Percentiles rank a stretch among this genome's conserved stretches.
Conservation (phyloP, 2,888 invertebrate species). For the Yponomeuta malinellus region DNA sequence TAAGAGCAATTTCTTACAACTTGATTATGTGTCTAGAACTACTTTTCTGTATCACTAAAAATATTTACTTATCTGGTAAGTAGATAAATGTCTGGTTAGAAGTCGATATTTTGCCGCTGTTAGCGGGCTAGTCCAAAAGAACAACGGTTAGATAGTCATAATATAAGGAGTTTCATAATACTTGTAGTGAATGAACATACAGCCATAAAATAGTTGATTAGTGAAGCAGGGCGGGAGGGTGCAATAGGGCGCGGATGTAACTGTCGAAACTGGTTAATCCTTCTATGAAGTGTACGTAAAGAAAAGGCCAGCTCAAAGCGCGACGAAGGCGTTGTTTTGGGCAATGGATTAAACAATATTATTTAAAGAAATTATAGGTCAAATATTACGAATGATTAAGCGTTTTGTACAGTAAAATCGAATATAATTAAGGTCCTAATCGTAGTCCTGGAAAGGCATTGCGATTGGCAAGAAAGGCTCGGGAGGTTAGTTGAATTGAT, state of each 20-base stretch:
- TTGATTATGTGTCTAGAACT: conserved; percentile 21
- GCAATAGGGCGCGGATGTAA: conserved; percentile 6
- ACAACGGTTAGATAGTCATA: conserved; percentile 33
- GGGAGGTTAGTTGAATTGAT: not conserved
- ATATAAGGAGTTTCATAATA: conserved; percentile 1
- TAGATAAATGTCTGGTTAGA: conserved; percentile 54
- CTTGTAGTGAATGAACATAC: conserved; percentile 9
- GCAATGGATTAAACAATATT: conserved; percentile 33
- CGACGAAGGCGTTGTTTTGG: conserved; percentile 34
- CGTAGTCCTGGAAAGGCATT: conserved; percentile 37
- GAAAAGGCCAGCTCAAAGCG: conserved; percentile 55
- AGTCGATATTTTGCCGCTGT: not conserved
- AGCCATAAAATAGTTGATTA: conserved; percentile 8
- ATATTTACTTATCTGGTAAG: conserved; percentile 42
- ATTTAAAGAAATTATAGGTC: conserved; percentile 50
- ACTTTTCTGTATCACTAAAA: conserved; percentile 37
- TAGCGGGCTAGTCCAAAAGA: conserved; percentile 54
- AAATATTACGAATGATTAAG: conserved; percentile 65
- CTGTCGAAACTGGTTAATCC: conserved; percentile 50
- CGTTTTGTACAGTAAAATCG: conserved; percentile 71
- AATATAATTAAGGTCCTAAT: conserved; percentile 52
- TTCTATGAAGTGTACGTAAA: conserved; percentile 69
- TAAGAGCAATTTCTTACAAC: conserved; percentile 5
- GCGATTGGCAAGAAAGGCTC: conserved; percentile 22
- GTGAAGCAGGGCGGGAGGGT: not conserved